Conservation (phyloP, 30 jellyfish, hydroid and myxozoan genomes). For the Aurelia sp. region DNA sequence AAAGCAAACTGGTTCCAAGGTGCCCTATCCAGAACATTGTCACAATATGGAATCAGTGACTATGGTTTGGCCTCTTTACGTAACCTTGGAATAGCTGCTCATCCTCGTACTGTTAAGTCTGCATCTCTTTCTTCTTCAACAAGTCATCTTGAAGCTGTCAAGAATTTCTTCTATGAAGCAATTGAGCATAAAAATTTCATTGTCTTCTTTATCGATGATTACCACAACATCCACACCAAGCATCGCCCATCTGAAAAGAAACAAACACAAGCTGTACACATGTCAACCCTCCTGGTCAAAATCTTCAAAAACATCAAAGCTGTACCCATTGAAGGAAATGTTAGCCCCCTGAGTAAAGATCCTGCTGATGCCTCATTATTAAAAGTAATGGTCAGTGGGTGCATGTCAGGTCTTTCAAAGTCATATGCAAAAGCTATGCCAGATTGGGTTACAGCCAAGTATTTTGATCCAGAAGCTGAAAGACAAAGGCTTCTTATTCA, state of each 20-base stretch:
- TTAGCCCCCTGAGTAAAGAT: not conserved
- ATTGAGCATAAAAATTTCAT: constrained; percentile 3
- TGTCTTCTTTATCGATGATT: constrained; percentile 35
- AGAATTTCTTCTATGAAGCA: constrained; percentile 35
- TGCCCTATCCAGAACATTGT: constrained; percentile 29
- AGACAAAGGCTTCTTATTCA: constrained; percentile 11
- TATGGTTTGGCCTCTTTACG: constrained; percentile 32
- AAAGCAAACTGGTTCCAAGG: constrained; percentile 49
- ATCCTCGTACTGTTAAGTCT: constrained; percentile 41
- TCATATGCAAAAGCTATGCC: constrained; percentile 34
- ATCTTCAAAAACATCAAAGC: constrained; percentile 1
- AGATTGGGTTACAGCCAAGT: constrained; percentile 24
- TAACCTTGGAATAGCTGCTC: constrained; percentile 43
- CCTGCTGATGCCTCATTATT: constrained; percentile 17
- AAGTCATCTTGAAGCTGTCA: constrained; percentile 11
- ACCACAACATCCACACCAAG: constrained; percentile 23
- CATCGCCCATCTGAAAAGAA: constrained; percentile 32
- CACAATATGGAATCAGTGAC: constrained; percentile 33
- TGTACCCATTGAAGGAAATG: constrained; percentile 9
- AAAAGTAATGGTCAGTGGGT: not conserved
- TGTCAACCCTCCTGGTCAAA: constrained; percentile 20
- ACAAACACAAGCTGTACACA: constrained; percentile 24
- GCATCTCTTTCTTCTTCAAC: constrained; percentile 39
- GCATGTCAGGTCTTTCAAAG: constrained; percentile 2
- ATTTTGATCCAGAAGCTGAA: constrained; percentile 23